A percentile compares a stretch with the other conserved stretches of the same genome.
phyloP scores from a whole-genome alignment of 2,797 vertebrate genomes.

The Microhierax caerulescens region DNA sequence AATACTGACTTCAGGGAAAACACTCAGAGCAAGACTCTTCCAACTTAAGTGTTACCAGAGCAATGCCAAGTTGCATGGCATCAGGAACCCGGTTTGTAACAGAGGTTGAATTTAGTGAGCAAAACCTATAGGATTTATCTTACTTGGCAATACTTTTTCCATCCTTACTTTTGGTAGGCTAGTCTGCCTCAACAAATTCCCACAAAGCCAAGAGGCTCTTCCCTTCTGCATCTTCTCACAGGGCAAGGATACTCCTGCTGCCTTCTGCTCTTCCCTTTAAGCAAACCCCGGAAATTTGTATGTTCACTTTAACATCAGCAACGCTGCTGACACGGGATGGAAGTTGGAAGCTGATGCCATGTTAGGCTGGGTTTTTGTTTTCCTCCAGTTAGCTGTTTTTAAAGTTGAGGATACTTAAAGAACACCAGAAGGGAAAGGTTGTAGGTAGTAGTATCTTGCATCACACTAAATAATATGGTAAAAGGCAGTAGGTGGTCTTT shows the following conservation, averaged over 20 bases:
- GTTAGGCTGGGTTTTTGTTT: not conserved
- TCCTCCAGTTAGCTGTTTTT: not conserved
- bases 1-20: not conserved
- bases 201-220: not conserved
- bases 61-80: not conserved
- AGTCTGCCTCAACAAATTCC: not conserved
- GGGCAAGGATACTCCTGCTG: not conserved
- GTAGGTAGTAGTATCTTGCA: not conserved
- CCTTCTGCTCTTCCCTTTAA: not conserved
- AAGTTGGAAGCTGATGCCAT: not conserved
- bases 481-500: not conserved
- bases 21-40: not conserved
- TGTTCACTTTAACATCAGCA: fast-evolving
- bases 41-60: not conserved
- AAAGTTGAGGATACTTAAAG: not conserved
- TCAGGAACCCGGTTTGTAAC: not conserved
- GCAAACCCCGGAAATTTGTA: not conserved
- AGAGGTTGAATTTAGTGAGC: not conserved
- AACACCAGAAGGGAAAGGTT: not conserved
- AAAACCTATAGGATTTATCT: not conserved
- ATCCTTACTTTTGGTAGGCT: not conserved
- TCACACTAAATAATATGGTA: not conserved
- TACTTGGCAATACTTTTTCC: fast-evolving
- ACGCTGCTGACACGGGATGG: not conserved
- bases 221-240: not conserved